Base-by-base conservation (phyloP, 2,113 vertebrate species). In the Pimephales promelas region DNA sequence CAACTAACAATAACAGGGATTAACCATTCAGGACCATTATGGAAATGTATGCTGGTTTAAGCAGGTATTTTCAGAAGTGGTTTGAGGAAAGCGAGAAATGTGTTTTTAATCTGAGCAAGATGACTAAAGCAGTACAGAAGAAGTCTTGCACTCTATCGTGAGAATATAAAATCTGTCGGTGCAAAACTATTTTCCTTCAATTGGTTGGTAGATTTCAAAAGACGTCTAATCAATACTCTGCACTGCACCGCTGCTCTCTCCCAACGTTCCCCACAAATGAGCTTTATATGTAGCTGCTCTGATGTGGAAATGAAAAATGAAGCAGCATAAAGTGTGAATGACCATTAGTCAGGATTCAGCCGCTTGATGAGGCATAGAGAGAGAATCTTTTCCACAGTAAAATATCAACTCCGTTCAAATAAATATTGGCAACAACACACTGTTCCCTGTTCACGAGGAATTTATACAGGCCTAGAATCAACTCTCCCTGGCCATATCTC, bases 201-300 rank as follows among this genome's bases (percentile, higher is more conserved):
- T 52, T 75, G 61, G 43, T 79, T 74, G 34, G 82, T 83, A 81
- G 82, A 89, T 82, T 89, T 87, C 81, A 86, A 83, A 87, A 76
- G 89, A 83, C 49, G 54, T 24, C 16, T 43, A 79, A 89, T 92
- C 84, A 84, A 92, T 91, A 89, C 22, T 13, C 31, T 56, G 76
- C 76, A 73, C 22, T 66, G 31, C 40, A 26, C 36, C 16, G 56
- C 47, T 84, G 78, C 26, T 13, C 43, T 56, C 31, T 31, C 18
- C 68, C 47, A 36, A 80, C n/a, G 22, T 82, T 61, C 72, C 57
- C 52, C 52, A 22, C 82, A 83, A 84, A 81, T 86, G 90, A 90
- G 91, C 66, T 40, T 16, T 74, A 54, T 87, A 26, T 76, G 87
- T 88, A 86, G 16, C 13, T 31, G 66, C 47, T 62, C 18, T 66